Conservation (phyloP, 2,113 vertebrate species). For the Dolichallabes microphthalmus region DNA sequence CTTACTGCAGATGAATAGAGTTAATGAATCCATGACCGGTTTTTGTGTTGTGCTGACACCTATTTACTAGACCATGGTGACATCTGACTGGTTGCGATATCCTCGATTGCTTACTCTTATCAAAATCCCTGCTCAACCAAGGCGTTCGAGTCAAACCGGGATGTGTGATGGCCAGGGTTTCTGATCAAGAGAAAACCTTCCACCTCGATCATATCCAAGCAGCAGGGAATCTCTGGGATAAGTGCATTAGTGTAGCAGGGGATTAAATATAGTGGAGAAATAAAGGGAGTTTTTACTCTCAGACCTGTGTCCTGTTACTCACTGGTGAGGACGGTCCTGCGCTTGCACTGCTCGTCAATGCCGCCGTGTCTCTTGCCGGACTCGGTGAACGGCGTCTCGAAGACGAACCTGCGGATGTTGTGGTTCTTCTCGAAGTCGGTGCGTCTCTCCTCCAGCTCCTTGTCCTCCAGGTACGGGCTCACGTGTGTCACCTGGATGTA, state of each 20-base stretch:
- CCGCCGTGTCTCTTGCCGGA: conserved; percentile 90
- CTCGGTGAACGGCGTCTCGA: conserved; percentile 94
- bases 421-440: conserved; percentile 95
- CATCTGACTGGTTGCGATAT: not conserved
- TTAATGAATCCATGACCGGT: no score
- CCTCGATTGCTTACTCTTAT: no score
- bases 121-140: not conserved
- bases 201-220: no score
- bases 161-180: no score
- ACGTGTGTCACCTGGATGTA: conserved; percentile 99
- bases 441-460: conserved; percentile 90
- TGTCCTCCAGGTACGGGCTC: conserved; percentile 89
- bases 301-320: not conserved
- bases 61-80: not conserved
- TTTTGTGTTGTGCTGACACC: no score
- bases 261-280: no score
- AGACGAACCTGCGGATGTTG: conserved; percentile 94
- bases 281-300: no score
- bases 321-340: conserved; percentile 92
- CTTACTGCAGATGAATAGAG: not conserved
- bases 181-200: no score
- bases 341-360: conserved; percentile 93
- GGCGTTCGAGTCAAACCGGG: no score
- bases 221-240: no score
- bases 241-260: no score